These are phyloP conservation scores for Chitala chitala DNA, from an alignment of 2,113 vertebrate species.

Conservation along the genomic window DNA sequence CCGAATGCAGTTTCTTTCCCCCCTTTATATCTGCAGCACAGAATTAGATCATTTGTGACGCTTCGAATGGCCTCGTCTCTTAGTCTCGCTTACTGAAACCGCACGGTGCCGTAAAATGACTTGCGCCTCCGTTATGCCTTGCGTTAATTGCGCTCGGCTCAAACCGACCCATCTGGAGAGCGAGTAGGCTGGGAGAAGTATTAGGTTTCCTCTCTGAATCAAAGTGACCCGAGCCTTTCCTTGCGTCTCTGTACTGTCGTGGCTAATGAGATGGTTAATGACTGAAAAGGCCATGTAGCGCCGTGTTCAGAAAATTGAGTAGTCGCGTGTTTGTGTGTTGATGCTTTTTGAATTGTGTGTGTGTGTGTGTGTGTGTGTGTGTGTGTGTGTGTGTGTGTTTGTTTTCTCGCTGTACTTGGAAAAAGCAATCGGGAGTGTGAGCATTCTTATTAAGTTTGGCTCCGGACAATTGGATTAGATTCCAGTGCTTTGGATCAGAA, in stretches of 20 bases:
- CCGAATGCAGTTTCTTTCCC: too few relatives aligned
- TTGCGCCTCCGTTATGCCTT: background rate
- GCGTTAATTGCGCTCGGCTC: background rate
- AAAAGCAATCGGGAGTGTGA: background rate
- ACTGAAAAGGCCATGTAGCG: background rate
- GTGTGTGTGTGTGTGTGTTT: background rate
- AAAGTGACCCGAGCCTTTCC: background rate
- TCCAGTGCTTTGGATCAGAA: background rate
- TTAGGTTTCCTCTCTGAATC: background rate
- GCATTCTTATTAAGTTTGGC: background rate
- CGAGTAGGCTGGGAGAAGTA: background rate
- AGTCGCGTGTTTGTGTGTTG: background rate
- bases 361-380: too few relatives aligned
- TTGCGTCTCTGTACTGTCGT: background rate
- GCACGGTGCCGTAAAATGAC: background rate
- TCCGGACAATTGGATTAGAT: conserved; percentile 11
- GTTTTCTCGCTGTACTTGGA: too few relatives aligned
- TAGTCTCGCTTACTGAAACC: background rate
- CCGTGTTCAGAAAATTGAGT: too few relatives aligned
- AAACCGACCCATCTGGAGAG: background rate
- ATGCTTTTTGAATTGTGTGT: background rate
- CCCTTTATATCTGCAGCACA: background rate
- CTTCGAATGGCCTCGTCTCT: background rate
- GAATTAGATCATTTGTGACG: background rate
- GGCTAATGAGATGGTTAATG: conserved; percentile 14